Percentiles rank a stretch among this genome's conserved stretches.
These are phyloP conservation scores for Drosophila biarmipes DNA, from an alignment of 1,140 invertebrate species.

Conservation along the genomic window DNA sequence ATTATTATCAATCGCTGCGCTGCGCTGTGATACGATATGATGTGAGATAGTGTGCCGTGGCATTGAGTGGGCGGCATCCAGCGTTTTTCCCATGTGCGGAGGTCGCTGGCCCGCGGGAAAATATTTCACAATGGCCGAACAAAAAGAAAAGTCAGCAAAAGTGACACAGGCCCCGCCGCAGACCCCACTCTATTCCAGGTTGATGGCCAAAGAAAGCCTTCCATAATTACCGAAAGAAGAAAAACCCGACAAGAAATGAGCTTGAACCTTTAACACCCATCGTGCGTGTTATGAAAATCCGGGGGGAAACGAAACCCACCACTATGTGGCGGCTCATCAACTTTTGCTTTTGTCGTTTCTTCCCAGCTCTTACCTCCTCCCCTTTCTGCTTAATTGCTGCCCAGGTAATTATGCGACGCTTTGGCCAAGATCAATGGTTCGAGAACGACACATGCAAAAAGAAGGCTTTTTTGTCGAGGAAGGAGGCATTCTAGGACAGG, in stretches of 20 bases:
- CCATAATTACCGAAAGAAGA: conserved; percentile 37
- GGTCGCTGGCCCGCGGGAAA: conserved; percentile 36
- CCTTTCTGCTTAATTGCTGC: conserved; percentile 15
- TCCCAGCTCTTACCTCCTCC: conserved; percentile 7
- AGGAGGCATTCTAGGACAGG: not conserved
- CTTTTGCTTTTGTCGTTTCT: conserved; percentile 51
- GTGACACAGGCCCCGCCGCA: conserved; percentile 10
- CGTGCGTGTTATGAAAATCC: conserved; percentile 7
- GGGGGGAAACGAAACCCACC: conserved; percentile 24
- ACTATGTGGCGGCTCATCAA: conserved; percentile 58
- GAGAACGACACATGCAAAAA: not conserved
- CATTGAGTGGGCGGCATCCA: conserved; percentile 7
- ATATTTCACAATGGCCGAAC: conserved; percentile 25
- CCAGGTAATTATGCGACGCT: conserved; percentile 37
- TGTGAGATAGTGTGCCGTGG: conserved; percentile 7
- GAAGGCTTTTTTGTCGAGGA: not conserved
- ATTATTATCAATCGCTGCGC: conserved; percentile 44
- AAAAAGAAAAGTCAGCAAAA: conserved; percentile 1
- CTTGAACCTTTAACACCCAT: conserved; percentile 53
- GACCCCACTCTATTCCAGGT: conserved; percentile 4
- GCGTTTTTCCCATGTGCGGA: conserved; percentile 16
- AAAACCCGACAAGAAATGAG: not conserved
- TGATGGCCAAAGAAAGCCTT: conserved; percentile 42
- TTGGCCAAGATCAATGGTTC: conserved; percentile 17
- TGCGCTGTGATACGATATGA: conserved; percentile 18